Percentiles rank a stretch among this genome's conserved stretches.
Conservation (phyloP, 2,888 invertebrate genomes). For the Eupithecia centaureata region DNA sequence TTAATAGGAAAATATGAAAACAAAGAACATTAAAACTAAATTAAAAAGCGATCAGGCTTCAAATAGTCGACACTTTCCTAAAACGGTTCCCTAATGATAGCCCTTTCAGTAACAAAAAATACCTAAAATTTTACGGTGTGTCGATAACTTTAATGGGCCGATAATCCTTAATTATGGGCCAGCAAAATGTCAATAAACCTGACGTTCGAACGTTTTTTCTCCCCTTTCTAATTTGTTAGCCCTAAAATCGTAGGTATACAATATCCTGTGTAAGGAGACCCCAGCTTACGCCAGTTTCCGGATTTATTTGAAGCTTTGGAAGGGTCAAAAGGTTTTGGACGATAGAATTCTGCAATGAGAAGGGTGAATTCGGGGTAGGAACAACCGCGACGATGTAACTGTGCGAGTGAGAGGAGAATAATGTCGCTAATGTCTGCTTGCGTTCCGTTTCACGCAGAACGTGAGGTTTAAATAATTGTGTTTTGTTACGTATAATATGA, state of each 20-base stretch:
- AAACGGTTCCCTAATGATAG: constrained; percentile 37
- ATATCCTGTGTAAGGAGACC: constrained; percentile 51
- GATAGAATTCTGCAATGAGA: constrained; percentile 66
- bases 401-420: constrained; percentile 58
- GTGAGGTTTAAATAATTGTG: neutral
- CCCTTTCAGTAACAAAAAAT: constrained; percentile 66
- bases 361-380: constrained; percentile 73
- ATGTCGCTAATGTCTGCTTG: constrained; percentile 49
- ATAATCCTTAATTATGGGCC: constrained; percentile 79
- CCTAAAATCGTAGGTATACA: constrained; percentile 76
- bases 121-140: constrained; percentile 71
- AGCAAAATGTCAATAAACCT: constrained; percentile 81
- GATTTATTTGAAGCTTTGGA: constrained; percentile 22
- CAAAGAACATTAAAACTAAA: constrained; percentile 11
- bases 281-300: constrained; percentile 29
- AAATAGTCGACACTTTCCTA: constrained; percentile 45
- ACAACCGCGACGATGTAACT: constrained; percentile 65
- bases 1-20: constrained; percentile 3
- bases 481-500: neutral
- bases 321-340: constrained; percentile 58
- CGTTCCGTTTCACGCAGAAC: constrained; percentile 57
- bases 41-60: constrained; percentile 9
- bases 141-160: constrained; percentile 67
- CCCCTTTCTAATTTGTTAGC: constrained; percentile 79
- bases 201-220: constrained; percentile 73